A percentile compares a stretch with the other conserved stretches of the same genome.
These are phyloP conservation scores for Drosophila melanogaster DNA, from an alignment of 1,140 invertebrate species.

Conservation along the genomic window Release_6_plus_ISO1_MT NC_004354.4:340001-340500, in stretches of 20 bases:
- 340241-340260: slow-evolving; percentile 5
- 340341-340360: slow-evolving; percentile 63
- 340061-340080: no score
- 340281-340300: slow-evolving; percentile 17
- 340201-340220: slow-evolving; percentile 25
- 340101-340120: not conserved
- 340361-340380: slow-evolving; percentile 75
- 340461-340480: not conserved
- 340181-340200: slow-evolving; percentile 28
- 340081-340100: no score
- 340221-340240: slow-evolving; percentile 64
- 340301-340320: slow-evolving; percentile 6
- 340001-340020: no score
- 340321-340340: slow-evolving; percentile 19
- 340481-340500: slow-evolving; percentile 11
- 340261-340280: not conserved
- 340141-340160: slow-evolving; percentile 5
- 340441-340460: slow-evolving; percentile 9
- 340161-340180: slow-evolving; percentile 72
- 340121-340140: not conserved
- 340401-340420: slow-evolving; percentile 71
- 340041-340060: no score
- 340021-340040: no score
- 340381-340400: slow-evolving; percentile 81
- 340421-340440: slow-evolving; percentile 31